Evolutionary conservation across 2,888 invertebrate genomes (phyloP).

Genomic region (Charanyca ferruginea): DNA sequence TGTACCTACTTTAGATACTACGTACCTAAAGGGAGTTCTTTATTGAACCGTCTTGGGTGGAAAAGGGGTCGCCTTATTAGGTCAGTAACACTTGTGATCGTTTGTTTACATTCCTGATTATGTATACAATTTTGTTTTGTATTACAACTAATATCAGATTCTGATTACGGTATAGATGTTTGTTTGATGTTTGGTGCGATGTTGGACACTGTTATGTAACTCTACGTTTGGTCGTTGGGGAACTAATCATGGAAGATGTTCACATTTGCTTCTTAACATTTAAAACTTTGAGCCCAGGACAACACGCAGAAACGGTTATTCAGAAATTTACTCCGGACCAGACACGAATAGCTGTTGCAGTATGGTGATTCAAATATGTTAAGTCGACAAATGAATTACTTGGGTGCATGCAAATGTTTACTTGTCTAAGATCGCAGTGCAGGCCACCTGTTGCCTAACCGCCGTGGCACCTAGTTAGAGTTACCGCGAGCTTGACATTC

Average conservation of each 20-base stretch:
- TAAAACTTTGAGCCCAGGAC: not conserved
- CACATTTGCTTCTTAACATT: not conserved
- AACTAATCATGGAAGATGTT: not conserved
- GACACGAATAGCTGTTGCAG: conserved; percentile 2
- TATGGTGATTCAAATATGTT: conserved; percentile 38
- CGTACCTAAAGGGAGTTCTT: conserved; percentile 89
- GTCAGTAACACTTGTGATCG: conserved; percentile 84
- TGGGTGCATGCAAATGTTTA: conserved; percentile 67
- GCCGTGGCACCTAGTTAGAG: conserved; percentile 79
- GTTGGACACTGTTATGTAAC: not conserved
- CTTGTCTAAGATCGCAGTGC: conserved; percentile 77
- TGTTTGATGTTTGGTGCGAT: conserved; percentile 1
- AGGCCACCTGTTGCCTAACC: conserved; percentile 87
- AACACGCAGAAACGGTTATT: not conserved
- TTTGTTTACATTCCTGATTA: conserved; percentile 55
- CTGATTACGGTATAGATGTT: conserved; percentile 1
- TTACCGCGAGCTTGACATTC: conserved; percentile 90
- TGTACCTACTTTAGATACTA: conserved; percentile 83
- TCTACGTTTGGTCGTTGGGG: not conserved
- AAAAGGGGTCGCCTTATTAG: conserved; percentile 89
- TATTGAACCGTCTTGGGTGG: conserved; percentile 88
- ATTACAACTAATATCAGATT: conserved; percentile 11
- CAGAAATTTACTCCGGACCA: not conserved
- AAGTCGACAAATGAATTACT: conserved; percentile 46
- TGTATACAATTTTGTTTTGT: conserved; percentile 18